A percentile compares a stretch with the other conserved stretches of the same genome.
Conservation (phyloP, 2,797 vertebrate species). For the Chelon labrosus region DNA sequence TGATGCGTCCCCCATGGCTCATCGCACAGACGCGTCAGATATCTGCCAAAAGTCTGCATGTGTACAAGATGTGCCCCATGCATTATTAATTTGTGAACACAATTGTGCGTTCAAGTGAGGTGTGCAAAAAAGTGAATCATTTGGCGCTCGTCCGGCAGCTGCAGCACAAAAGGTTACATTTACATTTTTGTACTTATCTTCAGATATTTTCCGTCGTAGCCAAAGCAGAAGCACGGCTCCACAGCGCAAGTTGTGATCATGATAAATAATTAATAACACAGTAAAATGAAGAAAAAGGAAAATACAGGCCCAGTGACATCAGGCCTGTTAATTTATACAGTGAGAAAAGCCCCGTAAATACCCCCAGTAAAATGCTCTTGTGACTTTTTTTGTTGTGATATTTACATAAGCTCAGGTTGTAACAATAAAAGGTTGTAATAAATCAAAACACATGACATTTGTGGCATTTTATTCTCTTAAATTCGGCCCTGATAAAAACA, state of each 20-base stretch:
- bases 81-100: constrained; percentile 69
- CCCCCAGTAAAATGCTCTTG: constrained; percentile 46
- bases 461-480: background rate
- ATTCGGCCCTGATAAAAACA: constrained; percentile 7
- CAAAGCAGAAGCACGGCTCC: background rate
- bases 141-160: constrained; percentile 35
- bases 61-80: constrained; percentile 71
- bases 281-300: constrained; percentile 22
- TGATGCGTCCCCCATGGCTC: constrained; percentile 70
- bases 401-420: constrained; percentile 13
- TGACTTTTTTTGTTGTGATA: constrained; percentile 32
- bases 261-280: constrained; percentile 40
- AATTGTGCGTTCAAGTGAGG: constrained; percentile 25
- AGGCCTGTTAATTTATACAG: constrained; percentile 8
- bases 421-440: too few relatives aligned
- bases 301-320: constrained; percentile 23
- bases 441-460: background rate
- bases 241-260: constrained; percentile 4
- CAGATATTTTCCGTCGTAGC: constrained; percentile 12
- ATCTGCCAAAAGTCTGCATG: constrained; percentile 74
- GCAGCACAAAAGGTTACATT: constrained; percentile 9
- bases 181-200: background rate
- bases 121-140: constrained; percentile 17
- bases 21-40: constrained; percentile 66
- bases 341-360: background rate